phyloP scores from a whole-genome alignment of 1,140 invertebrate species.

The Nomia melanderi region DNA sequence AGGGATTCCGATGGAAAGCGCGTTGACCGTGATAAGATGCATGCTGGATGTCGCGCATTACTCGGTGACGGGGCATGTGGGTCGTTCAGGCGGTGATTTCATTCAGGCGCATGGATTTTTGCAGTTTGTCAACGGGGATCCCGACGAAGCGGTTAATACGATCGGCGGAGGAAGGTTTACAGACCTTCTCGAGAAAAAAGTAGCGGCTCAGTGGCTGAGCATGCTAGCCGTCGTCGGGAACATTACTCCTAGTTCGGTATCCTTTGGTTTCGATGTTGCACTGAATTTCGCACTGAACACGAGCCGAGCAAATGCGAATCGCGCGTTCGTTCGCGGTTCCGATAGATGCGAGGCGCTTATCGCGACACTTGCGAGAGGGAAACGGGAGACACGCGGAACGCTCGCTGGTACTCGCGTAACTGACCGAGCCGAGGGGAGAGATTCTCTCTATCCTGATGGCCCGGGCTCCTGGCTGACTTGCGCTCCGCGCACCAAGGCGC shows the following conservation, averaged over 20 bases:
- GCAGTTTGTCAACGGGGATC: background rate
- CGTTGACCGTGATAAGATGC: too few species aligned
- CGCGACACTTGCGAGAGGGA: conserved; percentile 4
- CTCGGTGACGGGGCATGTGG: too few species aligned
- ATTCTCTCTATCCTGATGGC: conserved; percentile 75
- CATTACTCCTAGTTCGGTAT: conserved; percentile 30
- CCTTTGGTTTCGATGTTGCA: background rate
- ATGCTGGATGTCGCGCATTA: too few species aligned
- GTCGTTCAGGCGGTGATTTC: background rate
- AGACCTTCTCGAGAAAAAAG: conserved; percentile 56
- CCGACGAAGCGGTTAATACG: background rate
- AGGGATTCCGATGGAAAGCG: background rate
- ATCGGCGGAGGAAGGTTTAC: conserved; percentile 3
- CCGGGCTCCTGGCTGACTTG: conserved; percentile 79
- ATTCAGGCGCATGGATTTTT: background rate
- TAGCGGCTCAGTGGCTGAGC: conserved; percentile 49
- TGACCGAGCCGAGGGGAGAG: conserved; percentile 72
- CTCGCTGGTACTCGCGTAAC: conserved; percentile 77
- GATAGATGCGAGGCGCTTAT: conserved; percentile 18
- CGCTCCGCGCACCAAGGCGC: conserved; percentile 77
- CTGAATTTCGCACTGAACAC: conserved; percentile 4
- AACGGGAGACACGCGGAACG: conserved; percentile 62
- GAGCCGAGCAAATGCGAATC: too few species aligned
- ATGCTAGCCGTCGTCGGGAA: conserved; percentile 25
- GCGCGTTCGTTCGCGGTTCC: background rate